Percentiles rank a stretch among this genome's conserved stretches.
These are phyloP conservation scores for Andricus curvator DNA, from an alignment of 2,888 invertebrate genomes.

Conservation along the genomic window DNA sequence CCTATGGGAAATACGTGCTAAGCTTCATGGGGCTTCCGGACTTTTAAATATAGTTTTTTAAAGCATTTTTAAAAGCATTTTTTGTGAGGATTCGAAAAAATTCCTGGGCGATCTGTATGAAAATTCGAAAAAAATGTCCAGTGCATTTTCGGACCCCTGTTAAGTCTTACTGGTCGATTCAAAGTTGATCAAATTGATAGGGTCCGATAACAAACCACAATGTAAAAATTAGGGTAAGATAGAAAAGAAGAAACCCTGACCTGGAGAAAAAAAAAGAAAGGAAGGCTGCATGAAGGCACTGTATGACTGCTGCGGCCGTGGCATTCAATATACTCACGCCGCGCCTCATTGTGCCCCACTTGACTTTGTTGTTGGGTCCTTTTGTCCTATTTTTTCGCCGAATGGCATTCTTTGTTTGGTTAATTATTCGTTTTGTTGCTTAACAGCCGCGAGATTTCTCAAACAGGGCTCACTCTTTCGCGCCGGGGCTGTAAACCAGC, in stretches of 20 bases:
- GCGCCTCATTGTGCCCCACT: conserved; percentile 76
- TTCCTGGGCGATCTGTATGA: no score
- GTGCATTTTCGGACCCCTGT: background rate
- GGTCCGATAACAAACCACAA: conserved; percentile 41
- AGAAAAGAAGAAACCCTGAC: conserved; percentile 57
- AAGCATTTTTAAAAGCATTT: no score
- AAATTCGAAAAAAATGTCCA: no score
- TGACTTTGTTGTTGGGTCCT: conserved; percentile 75
- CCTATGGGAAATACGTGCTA: no score
- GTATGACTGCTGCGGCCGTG: conserved; percentile 65
- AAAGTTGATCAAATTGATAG: conserved; percentile 51
- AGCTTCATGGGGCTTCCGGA: no score
- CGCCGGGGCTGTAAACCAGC: conserved; percentile 33
- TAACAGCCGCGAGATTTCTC: conserved; percentile 71
- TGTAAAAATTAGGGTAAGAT: conserved; percentile 52
- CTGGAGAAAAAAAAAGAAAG: conserved; percentile 55
- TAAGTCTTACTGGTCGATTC: background rate
- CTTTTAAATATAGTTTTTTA: no score
- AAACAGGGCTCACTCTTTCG: conserved; percentile 56
- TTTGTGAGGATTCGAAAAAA: no score
- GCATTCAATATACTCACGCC: conserved; percentile 73
- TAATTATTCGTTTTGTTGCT: conserved; percentile 76
- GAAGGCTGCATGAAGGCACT: conserved; percentile 59
- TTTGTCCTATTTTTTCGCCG: conserved; percentile 64
- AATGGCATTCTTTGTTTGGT: conserved; percentile 67